Percentiles rank a stretch among this genome's conserved stretches.
phyloP scores from a whole-genome alignment of 2,888 invertebrate species.

The Thalpophila matura region DNA sequence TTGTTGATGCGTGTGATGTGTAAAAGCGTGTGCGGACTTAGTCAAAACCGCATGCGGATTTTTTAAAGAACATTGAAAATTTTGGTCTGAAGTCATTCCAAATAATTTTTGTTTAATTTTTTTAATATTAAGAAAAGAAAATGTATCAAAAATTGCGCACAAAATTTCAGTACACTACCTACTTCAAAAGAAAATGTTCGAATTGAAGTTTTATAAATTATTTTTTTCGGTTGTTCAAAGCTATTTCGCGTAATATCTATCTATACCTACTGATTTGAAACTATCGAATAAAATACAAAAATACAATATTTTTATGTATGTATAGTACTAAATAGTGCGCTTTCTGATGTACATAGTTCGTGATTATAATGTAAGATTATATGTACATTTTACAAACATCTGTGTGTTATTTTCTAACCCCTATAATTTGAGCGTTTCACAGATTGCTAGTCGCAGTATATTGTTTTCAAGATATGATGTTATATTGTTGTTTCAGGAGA shows the following conservation, averaged over 20 bases:
- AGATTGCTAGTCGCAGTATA: not conserved
- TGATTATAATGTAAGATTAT: conserved; percentile 88
- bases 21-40: not conserved
- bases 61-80: conserved; percentile 1
- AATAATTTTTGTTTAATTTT: not conserved
- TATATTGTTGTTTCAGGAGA: too few relatives aligned
- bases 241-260: conserved; percentile 29
- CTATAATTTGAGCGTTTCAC: not conserved
- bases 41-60: not conserved
- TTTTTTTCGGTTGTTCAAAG: conserved; percentile 29
- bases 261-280: conserved; percentile 21
- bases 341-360: conserved; percentile 88
- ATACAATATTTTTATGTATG: conserved; percentile 84
- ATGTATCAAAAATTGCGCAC: conserved; percentile 49
- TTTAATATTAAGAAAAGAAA: conserved; percentile 14
- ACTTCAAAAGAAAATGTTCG: not conserved
- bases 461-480: too few relatives aligned
- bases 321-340: conserved; percentile 80
- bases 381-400: conserved; percentile 88
- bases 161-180: conserved; percentile 31
- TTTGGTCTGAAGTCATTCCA: not conserved
- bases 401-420: conserved; percentile 65
- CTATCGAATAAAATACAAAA: conserved; percentile 57
- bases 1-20: not conserved
- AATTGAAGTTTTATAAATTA: not conserved